Evolutionary conservation across 2,888 invertebrate genomes (phyloP), one percentile per base, ranked within the genome.

Genomic region (Drosophila lacicola): DNA sequence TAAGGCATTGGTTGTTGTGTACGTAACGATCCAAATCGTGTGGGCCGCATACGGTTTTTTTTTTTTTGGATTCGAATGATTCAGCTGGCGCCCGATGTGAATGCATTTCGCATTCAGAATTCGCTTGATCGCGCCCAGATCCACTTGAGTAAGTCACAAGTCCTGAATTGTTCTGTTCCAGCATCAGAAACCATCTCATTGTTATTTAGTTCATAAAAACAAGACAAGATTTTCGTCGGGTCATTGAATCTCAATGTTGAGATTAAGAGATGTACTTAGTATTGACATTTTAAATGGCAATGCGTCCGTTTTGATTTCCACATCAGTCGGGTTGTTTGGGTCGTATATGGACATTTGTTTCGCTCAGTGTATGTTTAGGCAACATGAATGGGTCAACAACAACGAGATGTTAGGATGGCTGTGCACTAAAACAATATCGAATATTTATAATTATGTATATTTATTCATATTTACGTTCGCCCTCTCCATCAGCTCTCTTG

Each of bases 51-150:
- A 14, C 34, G 53, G 45, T 19, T 19, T 50, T 39, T 39, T 51
- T 51, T 14, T 51, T 41, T 46, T 45, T 61, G 55, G 55, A 62
- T 55, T 56, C 54, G 21, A 36, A 76, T 74, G 77, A 74, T 44
- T 78, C 78, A 75, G 67, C 54, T 64, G 65, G 53, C 54, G 54
- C 54, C 33, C 66, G 54, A 19, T 49, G 42, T 44, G 37, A 69
- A 50, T 61, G 17, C 51, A 69, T 21, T 45, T 50, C 29, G 45
- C 45, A 56, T 54, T 45, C 25, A 36, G 4, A 41, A n/a, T 37
- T 64, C 45, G 44, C 33, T 45, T 1, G 47, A 11, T 29, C 37
- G 19, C 36, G 46, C 46, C 39, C 46, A 21, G 60, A 66, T 66
- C 47, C 53, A 60, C 47, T 67, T 63, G 72, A 56, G 66, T 66